These are phyloP conservation scores for Guaruba guarouba DNA, from an alignment of 2,113 vertebrate genomes.

Conservation along the genomic window DNA sequence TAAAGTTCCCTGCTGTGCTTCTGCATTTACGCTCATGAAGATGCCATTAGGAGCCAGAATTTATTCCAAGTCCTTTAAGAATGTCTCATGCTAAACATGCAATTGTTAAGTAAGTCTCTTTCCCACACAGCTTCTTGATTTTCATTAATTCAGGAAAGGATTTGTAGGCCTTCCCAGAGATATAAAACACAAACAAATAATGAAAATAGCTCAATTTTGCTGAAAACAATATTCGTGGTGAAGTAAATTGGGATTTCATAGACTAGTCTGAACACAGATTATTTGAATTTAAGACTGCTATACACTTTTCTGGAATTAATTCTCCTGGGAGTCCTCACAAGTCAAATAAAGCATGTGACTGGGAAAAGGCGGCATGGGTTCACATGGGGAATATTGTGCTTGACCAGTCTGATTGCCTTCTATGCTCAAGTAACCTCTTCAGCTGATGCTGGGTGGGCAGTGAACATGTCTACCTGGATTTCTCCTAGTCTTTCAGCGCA, in stretches of 20 bases:
- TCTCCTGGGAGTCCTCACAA: background rate
- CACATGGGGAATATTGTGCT: background rate
- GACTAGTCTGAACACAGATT: background rate
- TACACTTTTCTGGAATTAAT: background rate
- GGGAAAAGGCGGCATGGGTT: background rate
- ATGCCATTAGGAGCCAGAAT: background rate
- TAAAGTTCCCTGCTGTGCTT: background rate
- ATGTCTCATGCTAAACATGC: background rate
- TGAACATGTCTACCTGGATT: background rate
- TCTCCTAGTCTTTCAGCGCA: background rate
- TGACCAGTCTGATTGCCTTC: background rate
- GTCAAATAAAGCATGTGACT: background rate
- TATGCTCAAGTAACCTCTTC: background rate
- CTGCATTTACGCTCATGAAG: constrained; percentile 7
- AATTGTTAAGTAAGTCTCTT: background rate
- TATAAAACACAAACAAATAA: background rate
- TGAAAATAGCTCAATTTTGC: background rate
- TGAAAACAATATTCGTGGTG: background rate
- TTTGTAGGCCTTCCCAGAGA: background rate
- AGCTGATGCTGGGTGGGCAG: background rate
- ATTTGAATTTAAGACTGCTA: background rate
- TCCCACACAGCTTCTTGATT: background rate
- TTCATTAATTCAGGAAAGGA: background rate
- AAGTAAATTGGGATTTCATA: background rate
- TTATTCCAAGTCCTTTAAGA: constrained; percentile 20